Evolutionary conservation across 2,888 invertebrate genomes (phyloP), one percentile per base, ranked within the genome.

Genomic region (Stenurella melanura): DNA sequence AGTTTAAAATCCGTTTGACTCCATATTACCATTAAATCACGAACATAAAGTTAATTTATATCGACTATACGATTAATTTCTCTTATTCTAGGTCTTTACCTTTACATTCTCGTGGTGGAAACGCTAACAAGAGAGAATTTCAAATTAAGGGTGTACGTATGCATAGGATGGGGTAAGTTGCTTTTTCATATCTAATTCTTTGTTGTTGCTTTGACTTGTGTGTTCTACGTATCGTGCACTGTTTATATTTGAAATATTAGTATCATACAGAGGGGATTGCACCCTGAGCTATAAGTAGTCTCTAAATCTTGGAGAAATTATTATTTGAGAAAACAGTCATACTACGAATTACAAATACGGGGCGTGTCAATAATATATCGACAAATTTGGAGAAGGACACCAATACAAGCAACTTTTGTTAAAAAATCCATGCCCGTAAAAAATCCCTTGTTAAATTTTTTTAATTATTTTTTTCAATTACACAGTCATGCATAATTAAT

Each of bases 101-200:
- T 96, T 75, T 97, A 96, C 88, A 94, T 96, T 92, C 90, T 97
- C 85, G 97, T 96, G 78, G 96, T 96, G 79, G 94, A 95, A 90
- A 96, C 96, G 1, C 95, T 96, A 85, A 95, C 95, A 66, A 94
- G 96, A 82, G 96, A 96, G 88, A 96, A 95, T 88, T 95, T 96
- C 86, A 95, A 95, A 86, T 92, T 96, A 77, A 93, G 94, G 87
- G 93, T 96, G 30, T 97, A 96, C 88, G 92, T 95, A 74, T 91
- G 94, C 77, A 95, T 97, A 77, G 97, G 97, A 80, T 97, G 96
- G 96, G 96, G 97, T 97, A 90, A 94, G 95, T 92, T 63, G 10
- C 63, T 42, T 42, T 19, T 42, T 19, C 19, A 17, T 17, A 38
- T 17, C 10, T 34, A 58, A 18, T n/a, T 30, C 63, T 34, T 64